phyloP scores from a whole-genome alignment of 2,797 vertebrate genomes.

The Cyprinodon diabolis region DNA sequence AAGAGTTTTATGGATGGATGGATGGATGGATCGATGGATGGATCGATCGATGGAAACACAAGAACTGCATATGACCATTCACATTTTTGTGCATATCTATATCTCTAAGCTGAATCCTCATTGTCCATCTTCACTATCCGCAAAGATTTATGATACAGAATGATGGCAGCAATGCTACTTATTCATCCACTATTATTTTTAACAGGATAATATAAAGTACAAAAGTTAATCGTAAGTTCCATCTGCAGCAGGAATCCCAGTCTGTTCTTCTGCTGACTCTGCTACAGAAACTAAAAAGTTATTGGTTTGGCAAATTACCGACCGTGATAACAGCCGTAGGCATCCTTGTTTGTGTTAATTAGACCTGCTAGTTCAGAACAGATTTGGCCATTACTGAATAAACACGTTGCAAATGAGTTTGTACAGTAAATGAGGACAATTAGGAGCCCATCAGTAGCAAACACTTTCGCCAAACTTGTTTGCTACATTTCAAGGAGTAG shows the following conservation, averaged over 20 bases:
- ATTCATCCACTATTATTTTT: neutral
- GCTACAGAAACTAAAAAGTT: neutral
- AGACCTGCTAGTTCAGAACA: neutral
- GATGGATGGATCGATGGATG: neutral
- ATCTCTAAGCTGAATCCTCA: neutral
- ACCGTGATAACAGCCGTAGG: neutral
- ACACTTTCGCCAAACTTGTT: neutral
- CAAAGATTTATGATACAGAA: neutral
- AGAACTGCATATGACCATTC: neutral
- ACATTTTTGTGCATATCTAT: neutral
- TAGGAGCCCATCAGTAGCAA: neutral
- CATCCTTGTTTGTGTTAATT: conserved; percentile 2
- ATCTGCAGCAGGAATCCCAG: neutral
- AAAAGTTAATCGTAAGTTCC: neutral
- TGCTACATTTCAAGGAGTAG: neutral
- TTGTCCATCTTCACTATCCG: neutral
- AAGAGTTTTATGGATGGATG: neutral
- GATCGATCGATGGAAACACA: neutral
- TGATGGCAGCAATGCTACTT: neutral
- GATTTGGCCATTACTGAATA: neutral
- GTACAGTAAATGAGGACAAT: neutral
- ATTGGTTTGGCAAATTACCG: neutral
- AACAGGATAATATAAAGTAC: neutral
- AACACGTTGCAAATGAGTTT: conserved; percentile 2
- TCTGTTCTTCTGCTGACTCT: neutral